A percentile compares a stretch with the other conserved stretches of the same genome.
phyloP scores from a whole-genome alignment of 2,797 vertebrate genomes.

The Oreochromis mossambicus region DNA sequence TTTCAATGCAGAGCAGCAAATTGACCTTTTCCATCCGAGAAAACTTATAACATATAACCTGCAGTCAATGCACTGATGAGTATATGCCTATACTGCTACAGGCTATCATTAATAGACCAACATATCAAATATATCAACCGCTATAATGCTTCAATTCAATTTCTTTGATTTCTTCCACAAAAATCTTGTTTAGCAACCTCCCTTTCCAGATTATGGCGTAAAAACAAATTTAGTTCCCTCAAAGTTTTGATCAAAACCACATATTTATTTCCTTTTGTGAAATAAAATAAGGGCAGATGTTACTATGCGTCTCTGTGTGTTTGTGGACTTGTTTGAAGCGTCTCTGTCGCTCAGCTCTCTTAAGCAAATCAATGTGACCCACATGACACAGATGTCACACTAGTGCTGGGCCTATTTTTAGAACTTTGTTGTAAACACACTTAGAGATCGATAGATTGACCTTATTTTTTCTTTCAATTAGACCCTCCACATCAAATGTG shows the following conservation, averaged over 20 bases:
- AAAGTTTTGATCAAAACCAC: neutral
- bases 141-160: neutral
- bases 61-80: neutral
- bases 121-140: neutral
- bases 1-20: neutral
- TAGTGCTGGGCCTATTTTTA: conserved; percentile 46
- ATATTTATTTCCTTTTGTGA: neutral
- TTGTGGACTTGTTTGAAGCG: neutral
- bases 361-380: conserved; percentile 29
- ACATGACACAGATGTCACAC: conserved; percentile 51
- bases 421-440: conserved; percentile 46
- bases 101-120: neutral
- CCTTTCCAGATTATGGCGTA: neutral
- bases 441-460: conserved; percentile 63
- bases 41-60: neutral
- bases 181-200: neutral
- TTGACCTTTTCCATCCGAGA: rapidly evolving
- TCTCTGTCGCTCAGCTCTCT: neutral
- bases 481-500: conserved; percentile 81
- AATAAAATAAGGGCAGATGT: neutral
- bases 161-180: neutral
- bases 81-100: neutral
- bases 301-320: neutral
- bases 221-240: neutral
- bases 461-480: conserved; percentile 67